Evolutionary conservation across 2,888 invertebrate genomes (phyloP).

Genomic region (Mesoligia furuncula): DNA sequence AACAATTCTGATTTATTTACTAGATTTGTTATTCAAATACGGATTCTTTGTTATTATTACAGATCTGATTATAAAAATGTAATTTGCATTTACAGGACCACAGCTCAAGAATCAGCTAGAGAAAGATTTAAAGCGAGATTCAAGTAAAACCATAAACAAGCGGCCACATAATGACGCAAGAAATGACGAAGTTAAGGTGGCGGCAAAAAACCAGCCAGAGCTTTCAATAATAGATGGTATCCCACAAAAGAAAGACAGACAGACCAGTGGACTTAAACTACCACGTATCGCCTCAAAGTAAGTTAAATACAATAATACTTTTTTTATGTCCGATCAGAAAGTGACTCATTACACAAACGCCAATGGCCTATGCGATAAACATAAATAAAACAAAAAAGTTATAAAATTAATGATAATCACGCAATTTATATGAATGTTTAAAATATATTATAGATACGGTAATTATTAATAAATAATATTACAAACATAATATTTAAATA

Average conservation of each 20-base stretch:
- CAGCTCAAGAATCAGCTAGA: background rate
- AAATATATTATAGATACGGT: no score
- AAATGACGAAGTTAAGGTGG: background rate
- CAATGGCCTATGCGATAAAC: no score
- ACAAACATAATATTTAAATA: no score
- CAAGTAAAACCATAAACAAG: background rate
- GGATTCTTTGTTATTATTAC: no score
- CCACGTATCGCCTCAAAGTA: background rate
- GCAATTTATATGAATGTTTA: no score
- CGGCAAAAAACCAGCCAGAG: background rate
- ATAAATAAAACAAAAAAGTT: no score
- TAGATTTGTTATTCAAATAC: background rate
- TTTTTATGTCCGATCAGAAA: no score
- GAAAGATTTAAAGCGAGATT: background rate
- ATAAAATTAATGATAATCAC: no score
- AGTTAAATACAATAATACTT: background rate
- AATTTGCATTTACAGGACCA: background rate
- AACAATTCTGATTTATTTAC: background rate
- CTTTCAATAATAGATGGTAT: background rate
- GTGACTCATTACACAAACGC: no score
- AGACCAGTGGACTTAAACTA: conserved; percentile 2
- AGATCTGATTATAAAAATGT: background rate
- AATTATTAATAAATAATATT: no score
- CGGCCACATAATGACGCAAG: background rate
- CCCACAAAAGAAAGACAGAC: background rate